phyloP scores from a whole-genome alignment of 2,797 vertebrate species.

The Astyanax mexicanus region DNA sequence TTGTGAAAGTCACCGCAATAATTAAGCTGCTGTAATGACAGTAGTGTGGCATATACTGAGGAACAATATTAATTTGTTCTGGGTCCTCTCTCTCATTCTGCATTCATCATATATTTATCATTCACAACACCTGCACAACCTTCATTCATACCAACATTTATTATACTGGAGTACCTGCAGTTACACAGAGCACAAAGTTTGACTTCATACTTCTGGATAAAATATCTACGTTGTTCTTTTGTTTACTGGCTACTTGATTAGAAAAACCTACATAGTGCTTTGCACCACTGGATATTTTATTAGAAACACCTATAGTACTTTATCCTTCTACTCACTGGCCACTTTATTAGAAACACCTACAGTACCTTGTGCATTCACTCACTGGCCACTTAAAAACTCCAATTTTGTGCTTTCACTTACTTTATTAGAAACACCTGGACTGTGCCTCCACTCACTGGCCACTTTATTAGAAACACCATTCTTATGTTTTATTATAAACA shows the following conservation, averaged over 20 bases:
- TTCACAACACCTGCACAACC: not conserved
- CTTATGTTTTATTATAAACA: too few relatives aligned
- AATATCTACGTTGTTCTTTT: not conserved
- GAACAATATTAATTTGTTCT: conserved; percentile 2
- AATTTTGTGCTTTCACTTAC: too few relatives aligned
- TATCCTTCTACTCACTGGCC: too few relatives aligned
- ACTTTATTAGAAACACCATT: too few relatives aligned
- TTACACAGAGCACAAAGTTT: not conserved
- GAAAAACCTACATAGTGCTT: not conserved
- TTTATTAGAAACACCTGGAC: too few relatives aligned
- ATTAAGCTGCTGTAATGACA: conserved; percentile 56
- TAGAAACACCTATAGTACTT: too few relatives aligned
- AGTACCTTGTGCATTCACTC: too few relatives aligned
- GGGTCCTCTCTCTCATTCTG: not conserved
- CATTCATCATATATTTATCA: not conserved
- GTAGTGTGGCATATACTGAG: conserved; percentile 40
- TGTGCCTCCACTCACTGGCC: too few relatives aligned
- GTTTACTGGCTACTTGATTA: not conserved
- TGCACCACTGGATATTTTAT: too few relatives aligned
- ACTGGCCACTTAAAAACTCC: too few relatives aligned
- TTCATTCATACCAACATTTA: not conserved
- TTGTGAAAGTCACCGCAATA: conserved; percentile 68
- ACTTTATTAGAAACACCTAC: too few relatives aligned
- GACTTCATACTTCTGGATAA: too few relatives aligned
- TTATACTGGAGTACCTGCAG: not conserved